A percentile compares a stretch with the other conserved stretches of the same genome.
phyloP scores from a whole-genome alignment of 2,888 invertebrate species.

The Ochlodes sylvanus region DNA sequence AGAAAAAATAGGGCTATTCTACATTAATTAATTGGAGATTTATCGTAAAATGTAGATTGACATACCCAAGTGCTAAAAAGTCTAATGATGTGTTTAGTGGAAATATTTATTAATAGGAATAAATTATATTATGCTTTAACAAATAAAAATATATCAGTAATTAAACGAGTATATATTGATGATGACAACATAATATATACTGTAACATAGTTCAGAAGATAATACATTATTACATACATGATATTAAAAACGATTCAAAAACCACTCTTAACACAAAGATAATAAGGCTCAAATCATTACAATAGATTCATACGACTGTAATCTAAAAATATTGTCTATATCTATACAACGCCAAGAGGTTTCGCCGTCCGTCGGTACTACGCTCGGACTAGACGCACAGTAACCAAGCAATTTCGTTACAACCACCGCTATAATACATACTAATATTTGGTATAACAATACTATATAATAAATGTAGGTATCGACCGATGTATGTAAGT shows the following conservation, averaged over 20 bases:
- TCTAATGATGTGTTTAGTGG: no score
- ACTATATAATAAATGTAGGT: constrained; percentile 31
- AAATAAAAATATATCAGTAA: no score
- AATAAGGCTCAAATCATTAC: constrained; percentile 4
- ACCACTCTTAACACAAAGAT: neutral
- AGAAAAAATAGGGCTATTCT: no score
- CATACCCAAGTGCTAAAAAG: no score
- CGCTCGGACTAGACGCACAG: constrained; percentile 69
- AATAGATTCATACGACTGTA: constrained; percentile 8
- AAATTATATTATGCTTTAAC: no score
- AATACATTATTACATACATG: neutral
- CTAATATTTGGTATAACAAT: constrained; percentile 46
- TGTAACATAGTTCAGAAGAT: no score
- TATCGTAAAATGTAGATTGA: no score
- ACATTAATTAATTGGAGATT: no score
- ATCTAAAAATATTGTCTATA: constrained; percentile 29
- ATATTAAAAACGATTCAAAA: neutral
- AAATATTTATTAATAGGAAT: no score
- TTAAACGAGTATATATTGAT: no score
- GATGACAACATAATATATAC: no score
- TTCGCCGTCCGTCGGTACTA: constrained; percentile 49
- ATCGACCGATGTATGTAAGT: neutral
- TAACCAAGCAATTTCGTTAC: constrained; percentile 42
- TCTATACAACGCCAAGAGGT: constrained; percentile 64
- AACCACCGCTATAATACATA: constrained; percentile 35